phyloP scores from a whole-genome alignment of 2,797 vertebrate genomes.

The Sebastes hopkinsi region DNA sequence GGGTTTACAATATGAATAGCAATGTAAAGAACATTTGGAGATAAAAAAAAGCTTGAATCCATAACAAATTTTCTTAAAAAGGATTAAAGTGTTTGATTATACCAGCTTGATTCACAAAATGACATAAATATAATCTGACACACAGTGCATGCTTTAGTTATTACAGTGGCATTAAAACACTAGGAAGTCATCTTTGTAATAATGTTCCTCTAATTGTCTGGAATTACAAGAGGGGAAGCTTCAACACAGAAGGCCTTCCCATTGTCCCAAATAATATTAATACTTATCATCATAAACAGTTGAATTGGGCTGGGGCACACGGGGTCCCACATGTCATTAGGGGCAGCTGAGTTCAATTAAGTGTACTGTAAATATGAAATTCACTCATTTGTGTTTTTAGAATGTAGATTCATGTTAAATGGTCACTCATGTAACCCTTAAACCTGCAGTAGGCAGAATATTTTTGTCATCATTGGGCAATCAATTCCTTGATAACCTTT shows the following conservation, averaged over 20 bases:
- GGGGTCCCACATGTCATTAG: conserved; percentile 32
- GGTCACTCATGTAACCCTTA: background rate
- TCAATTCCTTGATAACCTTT: too few relatives aligned
- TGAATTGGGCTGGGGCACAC: conserved; percentile 8
- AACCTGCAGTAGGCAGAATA: too few relatives aligned
- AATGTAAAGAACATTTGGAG: background rate
- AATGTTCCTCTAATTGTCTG: background rate
- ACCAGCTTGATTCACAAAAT: background rate
- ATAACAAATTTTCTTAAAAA: background rate
- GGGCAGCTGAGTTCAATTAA: background rate
- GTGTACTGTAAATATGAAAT: background rate
- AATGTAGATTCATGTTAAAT: background rate
- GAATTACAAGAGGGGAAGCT: background rate
- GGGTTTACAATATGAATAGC: background rate
- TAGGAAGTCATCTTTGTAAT: background rate
- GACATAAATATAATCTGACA: background rate
- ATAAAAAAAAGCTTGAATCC: background rate
- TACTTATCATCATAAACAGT: background rate
- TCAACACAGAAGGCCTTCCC: background rate
- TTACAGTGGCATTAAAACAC: background rate
- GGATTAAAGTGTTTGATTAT: background rate
- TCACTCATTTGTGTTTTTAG: background rate
- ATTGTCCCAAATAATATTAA: conserved; percentile 2
- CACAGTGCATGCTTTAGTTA: background rate
- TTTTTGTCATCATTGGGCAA: too few relatives aligned